Evolutionary conservation across 2,113 vertebrate species (phyloP), one percentile per base, ranked within the genome.

Genomic region (Phylloscopus whistleri): DNA sequence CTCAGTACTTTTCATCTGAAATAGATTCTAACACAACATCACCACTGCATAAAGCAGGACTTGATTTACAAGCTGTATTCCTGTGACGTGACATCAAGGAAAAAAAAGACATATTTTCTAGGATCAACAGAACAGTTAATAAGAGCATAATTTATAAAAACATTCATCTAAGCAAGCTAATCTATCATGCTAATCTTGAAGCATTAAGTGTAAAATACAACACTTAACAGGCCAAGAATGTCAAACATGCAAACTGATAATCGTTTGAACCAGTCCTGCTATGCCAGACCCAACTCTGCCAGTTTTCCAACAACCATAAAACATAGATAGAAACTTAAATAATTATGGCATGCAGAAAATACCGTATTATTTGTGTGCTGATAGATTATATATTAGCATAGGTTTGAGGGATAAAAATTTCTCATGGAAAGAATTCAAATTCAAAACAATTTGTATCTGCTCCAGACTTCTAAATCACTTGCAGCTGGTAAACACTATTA

Each of bases 101-200:
- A 26, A 35, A 90, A 84, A 60, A 33, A 46, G 11, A 62, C 21
- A 0, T 5, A 63, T 81, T 80, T 83, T 82, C 73, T 35, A 70
- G 60, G 30, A 94, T 64, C 62, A 87, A 79, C 78, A 70, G 76
- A 82, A 88, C 72, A 83, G 70, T 86, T 95, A 91, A 85, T 87
- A 78, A 69, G 43, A 93, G 31, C 28, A 89, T 87, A 89, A 95
- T 93, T 9, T 74, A 66, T 23, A 84, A 82, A 93, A 96, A 90
- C 52, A 82, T 81, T 88, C 66, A 93, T 69, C 74, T 69, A 46
- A 95, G 83, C 59, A 78, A 11, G 4, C 48, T 78, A 84, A 94
- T 91, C 43, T 95, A 95, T 97, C 93, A 95, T 44, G 78, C 74
- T 97, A 92, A 93, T 96, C 93, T 96, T 91, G 90, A 94, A 89